Conservation (phyloP, 2,797 vertebrate species). For the Crocidura indochinensis region DNA sequence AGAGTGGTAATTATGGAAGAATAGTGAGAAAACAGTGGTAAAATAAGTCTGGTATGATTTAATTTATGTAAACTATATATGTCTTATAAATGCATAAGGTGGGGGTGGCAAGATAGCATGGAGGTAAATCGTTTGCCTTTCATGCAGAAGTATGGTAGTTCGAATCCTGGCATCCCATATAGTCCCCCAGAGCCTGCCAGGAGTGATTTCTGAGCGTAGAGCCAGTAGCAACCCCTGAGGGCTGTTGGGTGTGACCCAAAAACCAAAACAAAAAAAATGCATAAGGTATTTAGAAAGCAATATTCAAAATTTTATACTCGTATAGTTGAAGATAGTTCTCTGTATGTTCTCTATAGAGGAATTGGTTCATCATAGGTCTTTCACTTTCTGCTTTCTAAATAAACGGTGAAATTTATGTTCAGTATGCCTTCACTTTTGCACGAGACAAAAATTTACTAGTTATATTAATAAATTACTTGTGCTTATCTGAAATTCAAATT, state of each 20-base stretch:
- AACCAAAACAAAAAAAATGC: background rate
- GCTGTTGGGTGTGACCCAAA: too few relatives aligned
- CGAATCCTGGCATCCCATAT: too few relatives aligned
- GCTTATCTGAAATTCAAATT: constrained; percentile 38
- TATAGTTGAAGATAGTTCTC: background rate
- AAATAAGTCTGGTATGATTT: background rate
- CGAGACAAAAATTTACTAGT: background rate
- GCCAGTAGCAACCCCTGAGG: too few relatives aligned
- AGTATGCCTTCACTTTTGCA: background rate
- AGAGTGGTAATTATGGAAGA: background rate
- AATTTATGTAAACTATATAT: background rate
- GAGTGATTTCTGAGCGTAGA: too few relatives aligned
- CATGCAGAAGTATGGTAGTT: too few relatives aligned
- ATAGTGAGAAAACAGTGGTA: background rate
- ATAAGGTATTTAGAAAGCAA: background rate
- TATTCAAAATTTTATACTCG: background rate
- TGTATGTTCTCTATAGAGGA: too few relatives aligned
- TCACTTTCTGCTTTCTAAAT: constrained; percentile 23
- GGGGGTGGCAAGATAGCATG: too few relatives aligned
- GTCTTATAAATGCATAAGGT: background rate
- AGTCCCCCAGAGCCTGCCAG: too few relatives aligned
- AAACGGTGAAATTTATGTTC: constrained; percentile 40
- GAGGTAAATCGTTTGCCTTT: too few relatives aligned
- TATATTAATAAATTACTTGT: background rate
- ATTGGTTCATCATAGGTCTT: background rate